Conservation (phyloP, 1,140 invertebrate genomes). For the Eriocheir sinensis region DNA sequence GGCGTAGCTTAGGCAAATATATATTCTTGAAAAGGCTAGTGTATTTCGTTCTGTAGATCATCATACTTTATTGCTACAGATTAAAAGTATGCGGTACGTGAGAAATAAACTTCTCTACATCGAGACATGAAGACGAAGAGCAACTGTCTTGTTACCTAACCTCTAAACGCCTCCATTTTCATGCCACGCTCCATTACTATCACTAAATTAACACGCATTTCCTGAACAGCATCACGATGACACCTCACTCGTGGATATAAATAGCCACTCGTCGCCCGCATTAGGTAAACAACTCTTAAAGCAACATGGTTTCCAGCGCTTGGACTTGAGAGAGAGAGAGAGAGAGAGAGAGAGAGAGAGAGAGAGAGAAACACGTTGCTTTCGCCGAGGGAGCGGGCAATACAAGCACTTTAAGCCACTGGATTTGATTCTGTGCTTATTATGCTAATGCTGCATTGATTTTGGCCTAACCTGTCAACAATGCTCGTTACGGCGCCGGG, state of each 20-base stretch:
- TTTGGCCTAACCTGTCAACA: slow-evolving; percentile 65
- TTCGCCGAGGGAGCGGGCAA: neutral
- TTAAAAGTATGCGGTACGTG: too few relatives aligned
- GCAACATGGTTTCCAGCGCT: neutral
- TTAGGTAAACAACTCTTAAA: slow-evolving; percentile 16
- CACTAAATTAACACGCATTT: slow-evolving; percentile 59
- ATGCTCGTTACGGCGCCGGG: slow-evolving; percentile 36
- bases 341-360: neutral
- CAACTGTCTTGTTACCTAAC: neutral
- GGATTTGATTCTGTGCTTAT: slow-evolving; percentile 59
- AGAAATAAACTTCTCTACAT: too few relatives aligned
- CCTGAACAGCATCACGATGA: slow-evolving; percentile 54
- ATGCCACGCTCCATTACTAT: slow-evolving; percentile 19
- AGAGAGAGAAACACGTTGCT: slow-evolving; percentile 31
- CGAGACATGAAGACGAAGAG: neutral
- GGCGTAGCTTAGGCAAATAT: too few relatives aligned
- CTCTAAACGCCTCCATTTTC: neutral
- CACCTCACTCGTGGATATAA: slow-evolving; percentile 34
- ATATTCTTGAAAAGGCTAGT: too few relatives aligned
- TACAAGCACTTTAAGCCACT: slow-evolving; percentile 3
- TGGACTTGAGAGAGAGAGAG: slow-evolving; percentile 26
- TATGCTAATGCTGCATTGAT: slow-evolving; percentile 73
- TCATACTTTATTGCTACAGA: too few relatives aligned
- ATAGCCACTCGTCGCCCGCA: neutral
- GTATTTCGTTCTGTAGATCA: too few relatives aligned